Evolutionary conservation across 37 sponge, comb jelly and placozoan species (phyloP), one percentile per base, ranked within the genome.

Genomic region (Halisarca cf. caerulea): DNA sequence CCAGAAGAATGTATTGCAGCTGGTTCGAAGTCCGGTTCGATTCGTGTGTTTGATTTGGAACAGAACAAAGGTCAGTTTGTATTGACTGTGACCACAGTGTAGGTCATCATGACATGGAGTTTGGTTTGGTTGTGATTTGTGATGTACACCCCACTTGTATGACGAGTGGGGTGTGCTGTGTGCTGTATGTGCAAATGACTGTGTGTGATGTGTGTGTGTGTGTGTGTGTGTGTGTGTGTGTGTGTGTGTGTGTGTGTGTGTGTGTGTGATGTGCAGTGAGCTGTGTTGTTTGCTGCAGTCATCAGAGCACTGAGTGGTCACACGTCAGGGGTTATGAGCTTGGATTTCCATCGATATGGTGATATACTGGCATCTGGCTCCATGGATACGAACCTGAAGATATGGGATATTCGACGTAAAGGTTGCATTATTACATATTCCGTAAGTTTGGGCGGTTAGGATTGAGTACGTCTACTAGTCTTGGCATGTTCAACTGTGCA

Each of bases 351-450:
- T 80, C 91, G 93, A 68, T 96, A 88, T 93, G 99, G 97, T 30
- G 95, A 96, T 78, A 95, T 99, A 41, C 84, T 99, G 33, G 99
- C 92, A 43, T 95, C 99, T 2, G 99, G 99, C 24, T 99, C 99
- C 33, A 79, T 93, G 84, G 99, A 99, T 64, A 96, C 95, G 0
- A 91, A 90, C 82, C 81, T 97, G 17, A 96, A 96, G 68, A 24
- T 98, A 59, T 99, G 99, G 99, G 99, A 99, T 80, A 88, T 93
- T 45, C 74, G 99, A 47, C 82, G 97, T 58, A 96, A 99, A 59
- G 99, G 99, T 18, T 99, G 99, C 68, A 87, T 99, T 21, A 96
- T 89, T 86, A 95, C 99, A 25, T 96, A 95, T 86, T 92, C 92
- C 40, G 96, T 87, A 17, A 44, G 73, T 58, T 18, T 27, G 28